Conservation (phyloP, 2,888 invertebrate species). For the Parnassius glacialis region DNA sequence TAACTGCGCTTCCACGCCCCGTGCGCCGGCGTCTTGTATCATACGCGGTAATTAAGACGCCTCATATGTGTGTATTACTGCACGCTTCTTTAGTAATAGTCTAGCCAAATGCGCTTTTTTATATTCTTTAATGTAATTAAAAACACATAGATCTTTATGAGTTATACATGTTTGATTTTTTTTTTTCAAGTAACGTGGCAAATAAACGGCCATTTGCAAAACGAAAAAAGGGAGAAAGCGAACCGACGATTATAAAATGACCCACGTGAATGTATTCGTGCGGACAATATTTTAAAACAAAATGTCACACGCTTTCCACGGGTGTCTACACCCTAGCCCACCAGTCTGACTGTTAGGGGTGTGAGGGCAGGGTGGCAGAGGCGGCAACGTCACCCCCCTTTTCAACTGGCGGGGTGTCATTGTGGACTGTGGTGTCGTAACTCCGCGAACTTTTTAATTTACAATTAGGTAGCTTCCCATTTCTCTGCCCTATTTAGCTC, state of each 20-base stretch:
- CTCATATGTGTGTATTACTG: conserved; percentile 41
- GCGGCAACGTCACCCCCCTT: conserved; percentile 44
- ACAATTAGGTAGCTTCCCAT: conserved; percentile 81
- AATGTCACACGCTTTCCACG: conserved; percentile 80
- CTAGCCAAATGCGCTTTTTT: conserved; percentile 13
- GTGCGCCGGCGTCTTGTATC: conserved; percentile 62
- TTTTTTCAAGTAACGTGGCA: conserved; percentile 18
- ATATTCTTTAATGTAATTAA: conserved; percentile 12
- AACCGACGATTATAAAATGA: conserved; percentile 72
- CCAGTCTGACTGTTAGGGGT: conserved; percentile 34
- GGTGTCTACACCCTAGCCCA: conserved; percentile 60
- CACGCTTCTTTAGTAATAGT: conserved; percentile 21
- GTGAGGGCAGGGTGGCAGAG: conserved; percentile 33
- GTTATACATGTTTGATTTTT: conserved; percentile 7
- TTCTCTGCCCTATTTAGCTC: conserved; percentile 81
- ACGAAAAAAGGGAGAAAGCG: conserved; percentile 57
- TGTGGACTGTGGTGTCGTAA: conserved; percentile 81
- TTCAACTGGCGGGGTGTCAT: conserved; percentile 68
- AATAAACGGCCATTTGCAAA: conserved; percentile 34
- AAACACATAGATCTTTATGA: conserved; percentile 23
- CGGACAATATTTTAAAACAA: conserved; percentile 81
- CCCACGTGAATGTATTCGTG: conserved; percentile 78
- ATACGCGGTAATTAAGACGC: conserved; percentile 62
- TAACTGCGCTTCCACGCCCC: conserved; percentile 66
- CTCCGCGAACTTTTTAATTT: conserved; percentile 81